phyloP scores from a whole-genome alignment of 2,888 invertebrate species.

The Helleia helle region DNA sequence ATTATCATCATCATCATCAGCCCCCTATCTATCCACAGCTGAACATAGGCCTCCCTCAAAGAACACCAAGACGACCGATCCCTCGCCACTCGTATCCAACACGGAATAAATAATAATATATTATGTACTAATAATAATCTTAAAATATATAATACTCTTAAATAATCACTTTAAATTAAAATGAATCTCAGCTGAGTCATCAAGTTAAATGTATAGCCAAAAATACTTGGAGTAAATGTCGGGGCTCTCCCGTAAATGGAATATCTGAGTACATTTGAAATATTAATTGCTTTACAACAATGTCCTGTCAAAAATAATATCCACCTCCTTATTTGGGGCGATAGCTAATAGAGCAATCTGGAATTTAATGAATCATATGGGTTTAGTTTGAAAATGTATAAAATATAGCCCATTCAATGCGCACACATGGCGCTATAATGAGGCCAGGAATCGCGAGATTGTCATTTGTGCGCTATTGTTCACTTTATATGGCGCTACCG shows the following conservation, averaged over 20 bases:
- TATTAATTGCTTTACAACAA: neutral
- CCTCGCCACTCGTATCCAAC: too few species aligned
- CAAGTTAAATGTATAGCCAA: too few species aligned
- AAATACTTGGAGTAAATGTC: too few species aligned
- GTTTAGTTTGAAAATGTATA: neutral
- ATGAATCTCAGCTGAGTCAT: too few species aligned
- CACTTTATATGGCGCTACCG: slow-evolving; percentile 65
- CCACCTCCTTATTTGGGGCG: neutral
- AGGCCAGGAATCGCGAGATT: slow-evolving; percentile 52
- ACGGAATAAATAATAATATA: too few species aligned
- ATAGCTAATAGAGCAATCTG: neutral
- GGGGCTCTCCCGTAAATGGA: neutral
- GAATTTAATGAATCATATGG: neutral
- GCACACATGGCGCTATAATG: slow-evolving; percentile 58
- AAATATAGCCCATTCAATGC: slow-evolving; percentile 30
- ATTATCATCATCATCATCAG: too few species aligned
- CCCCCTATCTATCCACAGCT: too few species aligned
- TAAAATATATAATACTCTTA: too few species aligned
- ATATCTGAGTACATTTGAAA: neutral
- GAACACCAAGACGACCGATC: too few species aligned
- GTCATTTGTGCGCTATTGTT: slow-evolving; percentile 66
- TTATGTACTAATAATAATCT: too few species aligned
- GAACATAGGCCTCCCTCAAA: too few species aligned
- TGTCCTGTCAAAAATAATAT: slow-evolving; percentile 3
- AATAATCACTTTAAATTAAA: too few species aligned